Percentiles rank a stretch among this genome's conserved stretches.
phyloP scores from a whole-genome alignment of 2,113 vertebrate genomes.

The Callipepla squamata region DNA sequence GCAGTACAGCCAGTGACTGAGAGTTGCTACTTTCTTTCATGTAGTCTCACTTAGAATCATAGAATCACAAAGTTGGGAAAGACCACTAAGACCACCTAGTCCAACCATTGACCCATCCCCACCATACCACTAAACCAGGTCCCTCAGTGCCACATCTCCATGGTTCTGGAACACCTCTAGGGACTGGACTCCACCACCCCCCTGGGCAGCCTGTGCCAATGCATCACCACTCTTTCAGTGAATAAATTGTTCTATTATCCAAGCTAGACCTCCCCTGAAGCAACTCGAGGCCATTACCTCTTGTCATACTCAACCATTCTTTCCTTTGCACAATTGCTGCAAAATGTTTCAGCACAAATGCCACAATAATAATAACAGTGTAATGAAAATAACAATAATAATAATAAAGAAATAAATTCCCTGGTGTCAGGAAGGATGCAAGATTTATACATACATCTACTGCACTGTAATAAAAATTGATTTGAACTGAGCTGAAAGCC shows the following conservation, averaged over 20 bases:
- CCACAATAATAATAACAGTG: background rate
- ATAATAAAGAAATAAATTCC: background rate
- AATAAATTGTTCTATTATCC: no score
- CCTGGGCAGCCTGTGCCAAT: no score
- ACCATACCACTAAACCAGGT: no score
- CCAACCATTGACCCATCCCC: no score
- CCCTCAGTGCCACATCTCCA: no score
- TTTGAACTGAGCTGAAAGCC: conserved; percentile 45
- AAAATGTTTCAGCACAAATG: conserved; percentile 5
- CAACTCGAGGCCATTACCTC: no score
- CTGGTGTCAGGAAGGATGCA: conserved; percentile 26
- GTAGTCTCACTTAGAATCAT: background rate
- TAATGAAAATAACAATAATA: background rate
- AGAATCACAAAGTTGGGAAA: no score
- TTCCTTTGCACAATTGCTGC: background rate
- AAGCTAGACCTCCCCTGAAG: no score
- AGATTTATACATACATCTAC: background rate
- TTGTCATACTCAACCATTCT: background rate
- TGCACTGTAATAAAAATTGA: conserved; percentile 48
- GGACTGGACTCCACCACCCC: no score
- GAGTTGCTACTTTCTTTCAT: background rate
- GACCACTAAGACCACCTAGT: no score
- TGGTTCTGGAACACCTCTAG: no score
- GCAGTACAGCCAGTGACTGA: background rate
- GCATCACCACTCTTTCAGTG: no score